Conservation (phyloP, 2,888 invertebrate genomes). For the Andrena flavipes region DNA sequence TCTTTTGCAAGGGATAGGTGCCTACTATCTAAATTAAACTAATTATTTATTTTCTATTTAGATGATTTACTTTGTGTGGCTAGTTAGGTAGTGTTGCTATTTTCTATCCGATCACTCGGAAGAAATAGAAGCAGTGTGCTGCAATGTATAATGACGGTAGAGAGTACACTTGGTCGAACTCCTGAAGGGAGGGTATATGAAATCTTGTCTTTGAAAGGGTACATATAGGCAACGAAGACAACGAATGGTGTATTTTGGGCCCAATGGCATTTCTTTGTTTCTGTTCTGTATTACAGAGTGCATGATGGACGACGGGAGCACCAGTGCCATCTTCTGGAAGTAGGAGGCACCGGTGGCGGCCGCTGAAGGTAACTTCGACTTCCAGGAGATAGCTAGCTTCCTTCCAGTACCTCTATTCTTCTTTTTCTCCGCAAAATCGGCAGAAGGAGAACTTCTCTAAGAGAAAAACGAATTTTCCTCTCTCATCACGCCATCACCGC, state of each 20-base stretch:
- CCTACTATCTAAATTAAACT: neutral
- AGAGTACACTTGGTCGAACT: conserved; percentile 33
- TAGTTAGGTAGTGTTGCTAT: conserved; percentile 40
- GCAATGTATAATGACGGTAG: conserved; percentile 64
- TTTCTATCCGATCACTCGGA: conserved; percentile 2
- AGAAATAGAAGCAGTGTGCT: conserved; percentile 71
- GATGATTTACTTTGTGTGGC: conserved; percentile 13
- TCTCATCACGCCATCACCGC: conserved; percentile 82
- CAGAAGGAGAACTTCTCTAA: conserved; percentile 71
- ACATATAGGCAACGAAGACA: conserved; percentile 70
- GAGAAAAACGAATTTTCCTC: conserved; percentile 68
- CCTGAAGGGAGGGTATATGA: conserved; percentile 43
- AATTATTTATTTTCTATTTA: neutral
- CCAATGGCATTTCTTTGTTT: conserved; percentile 86
- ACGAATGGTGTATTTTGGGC: conserved; percentile 74
- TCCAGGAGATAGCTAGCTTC: conserved; percentile 88
- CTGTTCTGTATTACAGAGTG: conserved; percentile 88
- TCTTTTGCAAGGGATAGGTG: no score
- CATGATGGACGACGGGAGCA: conserved; percentile 86
- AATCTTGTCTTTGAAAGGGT: conserved; percentile 61
- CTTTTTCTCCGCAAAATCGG: conserved; percentile 77
- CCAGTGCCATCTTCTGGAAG: conserved; percentile 88
- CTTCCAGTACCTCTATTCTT: conserved; percentile 82
- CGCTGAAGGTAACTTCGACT: conserved; percentile 86
- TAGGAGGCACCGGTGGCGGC: conserved; percentile 86